Base-by-base conservation (phyloP, 2,797 vertebrate genomes). In the Chelon labrosus region DNA sequence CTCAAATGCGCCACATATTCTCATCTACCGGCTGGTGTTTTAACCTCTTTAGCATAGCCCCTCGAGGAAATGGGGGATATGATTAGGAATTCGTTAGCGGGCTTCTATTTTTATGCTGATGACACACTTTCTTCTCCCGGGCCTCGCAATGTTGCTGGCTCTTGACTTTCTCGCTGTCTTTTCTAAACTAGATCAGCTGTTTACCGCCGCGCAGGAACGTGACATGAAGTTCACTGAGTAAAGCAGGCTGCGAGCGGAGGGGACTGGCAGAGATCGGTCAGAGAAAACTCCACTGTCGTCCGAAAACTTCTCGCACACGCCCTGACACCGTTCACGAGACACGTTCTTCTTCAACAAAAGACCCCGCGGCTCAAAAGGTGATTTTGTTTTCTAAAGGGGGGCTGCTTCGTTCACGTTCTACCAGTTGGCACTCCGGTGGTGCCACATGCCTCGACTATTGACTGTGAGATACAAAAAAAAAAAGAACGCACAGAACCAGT, bases 81-180 rank as follows among this genome's bases (percentile, higher is more conserved):
- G 93, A 95, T 94, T 94, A 94, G 93, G 94, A 94, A 94, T 95
- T 94, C 88, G 94, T 94, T 95, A 93, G 93, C 84, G 55, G 87
- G 91, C 89, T 94, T 93, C 94, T 95, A 94, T 95, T 95, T 95
- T 94, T 93, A 93, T 94, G 93, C 93, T 94, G 94, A 95, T 95
- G 95, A 94, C 94, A 94, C 92, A 95, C 91, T 94, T 95, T 94
- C 92, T 86, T 90, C 88, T 93, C 88, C 80, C 65, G 65, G 87
- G 88, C 88, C 82, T 77, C 51, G n/a, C 6, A 55, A 71, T 91
- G 88, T 88, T 92, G 89, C 91, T 92, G 86, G 83, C 91, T 91
- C 91, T 91, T 88, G 89, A 93, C 91, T 93, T 93, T 94, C 88
- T 91, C 89, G 52, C 88, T 84, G 84, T 91, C 88, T 90, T 91